Evolutionary conservation across 1,140 invertebrate genomes (phyloP).

Genomic region (Drosophila insularis): DNA sequence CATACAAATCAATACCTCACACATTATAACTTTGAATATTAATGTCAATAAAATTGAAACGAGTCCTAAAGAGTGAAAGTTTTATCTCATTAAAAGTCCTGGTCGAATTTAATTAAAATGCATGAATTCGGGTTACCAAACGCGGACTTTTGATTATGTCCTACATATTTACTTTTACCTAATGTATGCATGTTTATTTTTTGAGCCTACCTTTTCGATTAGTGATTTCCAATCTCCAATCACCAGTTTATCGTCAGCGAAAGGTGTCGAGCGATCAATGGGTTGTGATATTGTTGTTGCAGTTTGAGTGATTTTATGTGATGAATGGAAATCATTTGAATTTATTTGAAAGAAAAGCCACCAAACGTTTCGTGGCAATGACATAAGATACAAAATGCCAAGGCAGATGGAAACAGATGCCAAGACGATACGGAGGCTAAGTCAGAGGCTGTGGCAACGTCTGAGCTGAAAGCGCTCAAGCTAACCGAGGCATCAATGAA

Average conservation of each 20-base stretch:
- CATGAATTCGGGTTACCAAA: too few relatives aligned
- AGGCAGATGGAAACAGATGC: not conserved
- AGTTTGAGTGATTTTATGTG: not conserved
- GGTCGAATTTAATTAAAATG: too few relatives aligned
- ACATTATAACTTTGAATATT: too few relatives aligned
- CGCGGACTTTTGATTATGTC: too few relatives aligned
- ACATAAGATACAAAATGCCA: not conserved
- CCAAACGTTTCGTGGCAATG: not conserved
- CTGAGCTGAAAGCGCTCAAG: not conserved
- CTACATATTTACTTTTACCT: too few relatives aligned
- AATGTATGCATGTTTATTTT: not conserved
- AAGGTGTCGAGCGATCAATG: not conserved
- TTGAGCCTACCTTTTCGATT: not conserved
- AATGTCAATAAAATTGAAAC: too few relatives aligned
- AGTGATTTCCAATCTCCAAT: not conserved
- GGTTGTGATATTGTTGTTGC: not conserved
- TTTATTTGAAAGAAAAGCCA: not conserved
- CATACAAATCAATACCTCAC: too few relatives aligned
- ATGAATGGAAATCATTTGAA: slow-evolving; percentile 4
- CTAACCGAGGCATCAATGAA: not conserved
- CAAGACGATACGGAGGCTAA: too few relatives aligned
- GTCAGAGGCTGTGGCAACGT: not conserved
- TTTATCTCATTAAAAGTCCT: too few relatives aligned
- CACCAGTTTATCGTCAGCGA: not conserved
- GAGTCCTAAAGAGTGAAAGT: too few relatives aligned